A percentile compares a stretch with the other conserved stretches of the same genome.
phyloP scores from a whole-genome alignment of 92 coral and sea anemone genomes.

The Zoanthus solanderi region DNA sequence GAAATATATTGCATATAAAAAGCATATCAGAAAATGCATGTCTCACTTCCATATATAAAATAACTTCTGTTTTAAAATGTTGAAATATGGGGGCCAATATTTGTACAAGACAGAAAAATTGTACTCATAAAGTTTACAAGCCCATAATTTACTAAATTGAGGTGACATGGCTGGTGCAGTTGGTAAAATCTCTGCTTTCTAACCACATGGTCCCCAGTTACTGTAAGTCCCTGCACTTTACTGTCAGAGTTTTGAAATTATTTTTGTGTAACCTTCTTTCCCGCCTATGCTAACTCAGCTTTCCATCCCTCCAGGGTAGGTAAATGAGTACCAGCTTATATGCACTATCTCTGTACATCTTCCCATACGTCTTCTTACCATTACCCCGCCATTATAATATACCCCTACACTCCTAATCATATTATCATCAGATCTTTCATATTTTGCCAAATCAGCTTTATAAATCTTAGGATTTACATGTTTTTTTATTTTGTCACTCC shows the following conservation, averaged over 20 bases:
- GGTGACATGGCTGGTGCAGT: too few species aligned
- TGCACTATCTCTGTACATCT: slow-evolving; percentile 47
- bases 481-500: background rate
- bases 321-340: background rate
- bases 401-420: slow-evolving; percentile 64
- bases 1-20: too few species aligned
- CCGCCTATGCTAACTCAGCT: too few species aligned
- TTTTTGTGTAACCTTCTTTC: too few species aligned
- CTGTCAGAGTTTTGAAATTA: too few species aligned
- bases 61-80: background rate
- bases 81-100: slow-evolving; percentile 1
- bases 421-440: slow-evolving; percentile 54
- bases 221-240: too few species aligned
- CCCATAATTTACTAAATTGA: too few species aligned
- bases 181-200: too few species aligned
- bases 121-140: background rate
- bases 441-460: slow-evolving; percentile 1
- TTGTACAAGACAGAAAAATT: too few species aligned
- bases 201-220: too few species aligned
- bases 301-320: too few species aligned
- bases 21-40: background rate
- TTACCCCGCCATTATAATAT: slow-evolving; percentile 69
- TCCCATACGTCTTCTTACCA: slow-evolving; percentile 60
- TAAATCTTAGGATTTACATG: slow-evolving; percentile 12
- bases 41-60: background rate